Evolutionary conservation across 2,113 vertebrate genomes (phyloP).

Genomic region (Australoheros scitulus): DNA sequence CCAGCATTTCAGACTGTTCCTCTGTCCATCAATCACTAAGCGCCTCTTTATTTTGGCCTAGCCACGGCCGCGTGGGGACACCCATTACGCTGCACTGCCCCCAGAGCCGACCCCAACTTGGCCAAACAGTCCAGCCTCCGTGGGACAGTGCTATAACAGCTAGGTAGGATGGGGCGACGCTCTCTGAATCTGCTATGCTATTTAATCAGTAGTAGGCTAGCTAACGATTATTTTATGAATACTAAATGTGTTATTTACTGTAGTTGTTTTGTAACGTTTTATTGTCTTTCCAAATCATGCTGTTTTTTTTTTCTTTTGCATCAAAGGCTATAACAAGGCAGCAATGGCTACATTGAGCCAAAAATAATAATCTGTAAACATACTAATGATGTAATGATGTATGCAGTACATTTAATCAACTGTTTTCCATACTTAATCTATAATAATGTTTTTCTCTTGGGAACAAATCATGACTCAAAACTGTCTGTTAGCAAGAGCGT

Average conservation of each 20-base stretch:
- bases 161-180: slow-evolving; percentile 73
- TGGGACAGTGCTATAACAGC: slow-evolving; percentile 81
- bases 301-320: background rate
- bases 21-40: slow-evolving; percentile 80
- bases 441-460: background rate
- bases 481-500: slow-evolving; percentile 77
- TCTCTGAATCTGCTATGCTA: background rate
- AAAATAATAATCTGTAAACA: background rate
- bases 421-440: background rate
- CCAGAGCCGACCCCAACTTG: slow-evolving; percentile 78
- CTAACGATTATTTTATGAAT: background rate
- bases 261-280: background rate
- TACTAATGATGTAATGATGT: background rate
- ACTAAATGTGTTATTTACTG: background rate
- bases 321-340: background rate
- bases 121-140: slow-evolving; percentile 80
- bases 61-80: slow-evolving; percentile 80
- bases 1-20: slow-evolving; percentile 75
- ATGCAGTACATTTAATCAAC: background rate
- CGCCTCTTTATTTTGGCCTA: slow-evolving; percentile 85
- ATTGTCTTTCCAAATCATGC: background rate
- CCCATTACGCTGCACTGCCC: slow-evolving; percentile 83
- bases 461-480: background rate
- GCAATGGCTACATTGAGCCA: background rate
- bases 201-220: background rate